phyloP scores from a whole-genome alignment of 2,797 vertebrate species.

The Neosilurus mollespiculum region DNA sequence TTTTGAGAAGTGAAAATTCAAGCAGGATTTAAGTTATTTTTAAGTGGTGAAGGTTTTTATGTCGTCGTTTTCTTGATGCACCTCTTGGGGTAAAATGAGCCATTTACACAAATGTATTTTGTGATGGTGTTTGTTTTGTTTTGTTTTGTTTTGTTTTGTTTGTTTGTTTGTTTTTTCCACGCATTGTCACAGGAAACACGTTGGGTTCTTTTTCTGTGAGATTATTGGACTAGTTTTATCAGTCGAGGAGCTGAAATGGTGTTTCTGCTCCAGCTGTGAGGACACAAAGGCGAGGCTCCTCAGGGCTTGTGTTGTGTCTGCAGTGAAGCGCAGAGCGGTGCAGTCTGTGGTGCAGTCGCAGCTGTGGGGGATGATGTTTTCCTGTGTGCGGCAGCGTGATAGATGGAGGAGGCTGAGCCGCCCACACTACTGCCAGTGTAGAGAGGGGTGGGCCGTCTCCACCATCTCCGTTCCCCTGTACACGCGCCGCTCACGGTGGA shows the following conservation, averaged over 20 bases:
- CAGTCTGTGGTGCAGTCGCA: constrained; percentile 48
- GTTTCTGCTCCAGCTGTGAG: not conserved
- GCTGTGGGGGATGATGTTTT: constrained; percentile 54
- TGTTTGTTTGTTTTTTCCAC: too few species aligned
- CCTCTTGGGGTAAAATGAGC: not conserved
- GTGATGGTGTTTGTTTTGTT: not conserved
- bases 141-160: not conserved
- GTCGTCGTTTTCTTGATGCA: not conserved
- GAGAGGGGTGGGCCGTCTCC: constrained; percentile 37
- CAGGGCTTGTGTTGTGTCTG: constrained; percentile 41
- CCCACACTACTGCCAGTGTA: constrained; percentile 42
- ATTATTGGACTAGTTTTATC: not conserved
- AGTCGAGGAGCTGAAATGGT: not conserved
- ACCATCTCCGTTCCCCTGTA: constrained; percentile 36
- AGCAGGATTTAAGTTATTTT: not conserved
- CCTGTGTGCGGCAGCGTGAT: constrained; percentile 51
- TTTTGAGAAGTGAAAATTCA: too few species aligned
- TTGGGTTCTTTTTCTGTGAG: not conserved
- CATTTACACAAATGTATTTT: not conserved
- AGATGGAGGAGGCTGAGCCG: constrained; percentile 41
- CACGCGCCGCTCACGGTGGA: not conserved
- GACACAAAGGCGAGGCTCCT: constrained; percentile 35
- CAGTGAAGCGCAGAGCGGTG: constrained; percentile 45
- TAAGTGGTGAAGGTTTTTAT: not conserved
- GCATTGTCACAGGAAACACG: not conserved